phyloP scores from a whole-genome alignment of 2,113 vertebrate species.

The Malurus cyaneus region DNA sequence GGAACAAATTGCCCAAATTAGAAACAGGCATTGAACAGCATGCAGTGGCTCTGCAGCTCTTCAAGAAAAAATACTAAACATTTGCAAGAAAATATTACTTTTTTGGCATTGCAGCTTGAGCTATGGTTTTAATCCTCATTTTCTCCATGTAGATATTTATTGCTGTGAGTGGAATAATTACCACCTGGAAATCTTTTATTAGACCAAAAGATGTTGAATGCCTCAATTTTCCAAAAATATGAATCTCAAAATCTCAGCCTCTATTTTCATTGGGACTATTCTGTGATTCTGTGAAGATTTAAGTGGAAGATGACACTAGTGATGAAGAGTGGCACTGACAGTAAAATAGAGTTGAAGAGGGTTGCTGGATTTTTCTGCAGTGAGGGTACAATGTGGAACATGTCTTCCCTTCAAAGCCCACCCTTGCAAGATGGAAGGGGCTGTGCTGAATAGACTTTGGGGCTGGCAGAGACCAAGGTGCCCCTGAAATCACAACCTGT shows the following conservation, averaged over 20 bases:
- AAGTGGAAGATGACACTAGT: neutral
- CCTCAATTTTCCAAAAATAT: constrained; percentile 60
- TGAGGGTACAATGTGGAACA: accelerated
- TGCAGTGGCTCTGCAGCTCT: constrained; percentile 13
- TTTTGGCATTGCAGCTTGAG: neutral
- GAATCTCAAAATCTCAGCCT: constrained; percentile 8
- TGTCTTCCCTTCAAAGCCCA: neutral
- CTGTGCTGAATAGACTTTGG: neutral
- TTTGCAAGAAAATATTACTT: constrained; percentile 40
- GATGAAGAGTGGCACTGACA: neutral
- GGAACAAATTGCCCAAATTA: constrained; percentile 61
- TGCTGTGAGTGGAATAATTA: constrained; percentile 38
- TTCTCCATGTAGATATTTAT: constrained; percentile 9
- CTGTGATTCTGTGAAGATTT: neutral
- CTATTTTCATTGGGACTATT: neutral
- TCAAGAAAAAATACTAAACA: constrained; percentile 49
- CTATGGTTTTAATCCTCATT: constrained; percentile 6
- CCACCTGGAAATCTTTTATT: constrained; percentile 46
- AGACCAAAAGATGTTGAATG: constrained; percentile 28
- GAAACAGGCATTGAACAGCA: constrained; percentile 43
- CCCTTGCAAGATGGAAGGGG: neutral
- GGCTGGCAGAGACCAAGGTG: neutral
- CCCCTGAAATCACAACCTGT: neutral
- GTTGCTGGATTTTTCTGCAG: neutral
- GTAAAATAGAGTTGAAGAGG: neutral